Conservation (phyloP, 2,888 invertebrate genomes). For the Rotaria magnacalcarata region DNA sequence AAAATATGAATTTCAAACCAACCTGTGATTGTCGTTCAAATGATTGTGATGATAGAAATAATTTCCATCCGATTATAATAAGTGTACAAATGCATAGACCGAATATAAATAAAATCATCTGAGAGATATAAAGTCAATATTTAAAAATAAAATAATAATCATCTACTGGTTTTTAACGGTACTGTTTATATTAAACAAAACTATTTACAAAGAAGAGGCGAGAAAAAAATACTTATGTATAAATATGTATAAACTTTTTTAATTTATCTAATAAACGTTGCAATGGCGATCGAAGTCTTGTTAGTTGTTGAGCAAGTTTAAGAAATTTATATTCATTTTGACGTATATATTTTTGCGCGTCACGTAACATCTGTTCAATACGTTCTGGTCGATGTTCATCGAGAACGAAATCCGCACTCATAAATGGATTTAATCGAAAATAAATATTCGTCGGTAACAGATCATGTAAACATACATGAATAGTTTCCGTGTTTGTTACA, state of each 20-base stretch:
- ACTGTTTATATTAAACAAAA: background rate
- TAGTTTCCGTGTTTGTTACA: constrained; percentile 55
- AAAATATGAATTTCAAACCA: background rate
- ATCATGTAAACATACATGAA: constrained; percentile 53
- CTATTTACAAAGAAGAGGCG: background rate
- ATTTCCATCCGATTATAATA: background rate
- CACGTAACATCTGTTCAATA: constrained; percentile 40
- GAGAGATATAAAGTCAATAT: background rate
- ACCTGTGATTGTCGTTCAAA: background rate
- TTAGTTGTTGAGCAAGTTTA: constrained; percentile 35
- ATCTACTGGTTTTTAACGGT: background rate
- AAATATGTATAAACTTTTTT: background rate
- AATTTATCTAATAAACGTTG: constrained; percentile 7
- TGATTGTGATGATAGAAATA: background rate
- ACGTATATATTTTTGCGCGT: constrained; percentile 43
- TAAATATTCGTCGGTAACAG: constrained; percentile 67
- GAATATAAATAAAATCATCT: background rate
- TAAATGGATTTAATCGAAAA: constrained; percentile 70
- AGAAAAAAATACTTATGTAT: background rate
- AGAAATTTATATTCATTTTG: constrained; percentile 44
- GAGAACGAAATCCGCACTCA: constrained; percentile 40
- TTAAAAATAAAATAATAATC: too few relatives aligned
- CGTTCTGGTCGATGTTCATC: constrained; percentile 45
- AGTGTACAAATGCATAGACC: background rate
- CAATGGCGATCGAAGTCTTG: constrained; percentile 13